Evolutionary conservation across 2,797 vertebrate species (phyloP), one percentile per base, ranked within the genome.

Genomic region (Knipowitschia caucasica): DNA sequence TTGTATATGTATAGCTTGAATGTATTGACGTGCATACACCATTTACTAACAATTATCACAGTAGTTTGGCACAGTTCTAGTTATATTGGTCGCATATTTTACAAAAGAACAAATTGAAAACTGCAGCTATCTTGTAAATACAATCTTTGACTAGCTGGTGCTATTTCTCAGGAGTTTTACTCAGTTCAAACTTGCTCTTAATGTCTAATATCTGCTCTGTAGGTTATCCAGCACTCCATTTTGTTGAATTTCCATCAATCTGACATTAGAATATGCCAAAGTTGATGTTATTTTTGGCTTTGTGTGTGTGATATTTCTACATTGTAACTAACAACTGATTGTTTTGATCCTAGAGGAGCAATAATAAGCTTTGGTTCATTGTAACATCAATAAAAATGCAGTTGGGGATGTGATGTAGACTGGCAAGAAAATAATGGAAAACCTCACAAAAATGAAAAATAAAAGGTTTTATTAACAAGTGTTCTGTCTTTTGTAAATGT

Each of bases 401-500:
- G 47, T 42, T 70, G 72, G 55, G 23, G 23, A 43, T 43, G 40
- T 43, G 40, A 43, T 43, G 23, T 61, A 61, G 60, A 65, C 36
- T 53, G 65, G 62, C 54, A 67, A 64, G 56, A 62, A 62, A 75
- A 76, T 69, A 77, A 65, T 66, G 65, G 77, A 83, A 84, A 88
- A 87, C 59, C 27, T 69, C 67, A 86, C 47, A 56, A 69, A 60
- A 78, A 85, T 43, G 67, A 78, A 84, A 89, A 89, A 93, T 94
- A 94, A 95, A 95, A 87, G 92, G 93, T 94, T 97, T 94, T 95
- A 94, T 84, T 79, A 87, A 89, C 81, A 69, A 20, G 31, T 55
- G 17, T 61, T 51, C 53, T 9, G 45, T 64, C 2, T 56, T 73
- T 75, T 47, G n/a, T 43, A 7, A 43, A 43, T 7, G n/a, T 44